These are phyloP conservation scores for Oscheius sp. DNA, from an alignment of 2,888 invertebrate species.

Conservation along the genomic window DNA sequence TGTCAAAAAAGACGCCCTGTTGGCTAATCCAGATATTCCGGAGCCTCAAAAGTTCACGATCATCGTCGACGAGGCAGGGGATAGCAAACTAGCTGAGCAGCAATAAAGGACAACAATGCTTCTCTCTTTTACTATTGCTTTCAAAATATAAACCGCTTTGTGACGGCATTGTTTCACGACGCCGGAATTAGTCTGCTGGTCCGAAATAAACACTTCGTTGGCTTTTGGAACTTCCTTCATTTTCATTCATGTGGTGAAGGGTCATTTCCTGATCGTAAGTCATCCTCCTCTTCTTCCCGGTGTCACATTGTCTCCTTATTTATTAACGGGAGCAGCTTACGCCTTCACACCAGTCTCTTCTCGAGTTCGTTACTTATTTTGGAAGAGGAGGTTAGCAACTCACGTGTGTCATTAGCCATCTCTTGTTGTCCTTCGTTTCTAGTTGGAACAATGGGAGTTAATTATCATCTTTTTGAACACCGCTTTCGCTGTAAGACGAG, in stretches of 20 bases:
- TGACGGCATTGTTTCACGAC: constrained; percentile 4
- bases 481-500: neutral
- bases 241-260: neutral
- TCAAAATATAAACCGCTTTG: neutral
- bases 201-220: constrained; percentile 11
- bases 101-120: too few species aligned
- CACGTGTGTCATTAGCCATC: too few species aligned
- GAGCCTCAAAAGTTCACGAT: constrained; percentile 50
- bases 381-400: too few species aligned
- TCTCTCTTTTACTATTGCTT: neutral
- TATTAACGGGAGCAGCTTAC: constrained; percentile 13
- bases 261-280: neutral
- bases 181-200: constrained; percentile 1
- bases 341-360: neutral
- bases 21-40: constrained; percentile 14
- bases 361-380: neutral
- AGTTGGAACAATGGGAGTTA: neutral
- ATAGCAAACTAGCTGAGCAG: constrained; percentile 42
- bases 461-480: neutral
- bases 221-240: neutral
- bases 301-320: constrained; percentile 1
- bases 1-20: constrained; percentile 11
- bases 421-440: too few species aligned
- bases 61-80: constrained; percentile 55
- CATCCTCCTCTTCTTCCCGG: neutral